Percentiles rank a stretch among this genome's conserved stretches.
phyloP scores from a whole-genome alignment of 2,113 vertebrate genomes.

The Ailurus styani region DNA sequence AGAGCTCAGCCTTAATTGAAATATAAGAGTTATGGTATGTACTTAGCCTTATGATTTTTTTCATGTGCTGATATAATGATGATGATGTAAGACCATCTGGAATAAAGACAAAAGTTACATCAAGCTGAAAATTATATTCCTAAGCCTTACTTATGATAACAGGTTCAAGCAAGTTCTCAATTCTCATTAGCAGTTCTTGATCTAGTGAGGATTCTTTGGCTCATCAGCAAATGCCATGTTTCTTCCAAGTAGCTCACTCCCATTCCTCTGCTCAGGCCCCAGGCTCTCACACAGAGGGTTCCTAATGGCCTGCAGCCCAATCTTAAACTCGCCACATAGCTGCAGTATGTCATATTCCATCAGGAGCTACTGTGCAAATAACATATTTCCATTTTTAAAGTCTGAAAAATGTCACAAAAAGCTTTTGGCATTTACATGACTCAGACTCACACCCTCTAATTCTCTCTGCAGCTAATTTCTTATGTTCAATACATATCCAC shows the following conservation, averaged over 20 bases:
- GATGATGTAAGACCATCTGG: constrained; percentile 64
- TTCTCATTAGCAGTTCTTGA: constrained; percentile 66
- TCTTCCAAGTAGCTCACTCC: constrained; percentile 33
- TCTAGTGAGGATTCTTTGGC: constrained; percentile 51
- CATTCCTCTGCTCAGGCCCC: constrained; percentile 35
- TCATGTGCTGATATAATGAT: constrained; percentile 41
- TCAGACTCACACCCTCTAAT: constrained; percentile 82
- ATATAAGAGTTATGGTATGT: not conserved
- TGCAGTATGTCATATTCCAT: constrained; percentile 80
- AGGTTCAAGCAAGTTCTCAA: constrained; percentile 66
- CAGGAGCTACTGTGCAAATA: constrained; percentile 81
- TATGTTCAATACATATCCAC: constrained; percentile 76
- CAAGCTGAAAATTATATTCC: constrained; percentile 69
- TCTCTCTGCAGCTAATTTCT: constrained; percentile 83
- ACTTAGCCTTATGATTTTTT: constrained; percentile 55
- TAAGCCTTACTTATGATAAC: constrained; percentile 51
- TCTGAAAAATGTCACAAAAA: constrained; percentile 86
- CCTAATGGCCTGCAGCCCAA: constrained; percentile 68
- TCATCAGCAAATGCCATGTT: constrained; percentile 34
- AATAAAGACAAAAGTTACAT: constrained; percentile 70
- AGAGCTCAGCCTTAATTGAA: constrained; percentile 23
- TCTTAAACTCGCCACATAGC: constrained; percentile 62
- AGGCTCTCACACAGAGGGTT: constrained; percentile 2
- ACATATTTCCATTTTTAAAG: constrained; percentile 85
- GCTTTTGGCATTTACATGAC: constrained; percentile 83